Percentiles rank a stretch among this genome's conserved stretches.
phyloP scores from a whole-genome alignment of 2,797 vertebrate genomes.

The Anguilla marmorata region DNA sequence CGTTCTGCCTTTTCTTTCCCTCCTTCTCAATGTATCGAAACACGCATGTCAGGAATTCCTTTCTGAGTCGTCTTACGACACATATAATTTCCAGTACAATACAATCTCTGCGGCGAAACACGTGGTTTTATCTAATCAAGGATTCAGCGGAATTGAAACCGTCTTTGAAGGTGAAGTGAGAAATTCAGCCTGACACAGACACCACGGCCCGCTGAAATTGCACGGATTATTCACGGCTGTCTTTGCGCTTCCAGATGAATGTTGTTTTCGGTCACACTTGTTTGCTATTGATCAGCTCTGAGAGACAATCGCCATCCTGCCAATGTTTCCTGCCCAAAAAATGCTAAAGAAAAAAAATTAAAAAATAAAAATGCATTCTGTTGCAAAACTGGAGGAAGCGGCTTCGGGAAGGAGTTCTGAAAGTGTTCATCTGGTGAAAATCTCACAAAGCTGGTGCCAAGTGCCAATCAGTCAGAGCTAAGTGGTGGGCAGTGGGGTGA shows the following conservation, averaged over 20 bases:
- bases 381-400: not conserved
- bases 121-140: constrained; percentile 62
- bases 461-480: constrained; percentile 8
- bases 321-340: not conserved
- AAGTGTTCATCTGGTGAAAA: constrained; percentile 57
- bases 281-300: constrained; percentile 49
- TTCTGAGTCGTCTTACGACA: constrained; percentile 58
- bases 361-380: not conserved
- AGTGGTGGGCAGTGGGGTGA: constrained; percentile 5
- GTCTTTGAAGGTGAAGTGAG: constrained; percentile 66
- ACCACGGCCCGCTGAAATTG: constrained; percentile 65
- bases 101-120: constrained; percentile 12
- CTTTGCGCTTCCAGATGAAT: constrained; percentile 69
- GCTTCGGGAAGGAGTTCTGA: constrained; percentile 47
- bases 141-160: constrained; percentile 62
- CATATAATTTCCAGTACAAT: constrained; percentile 39
- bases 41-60: constrained; percentile 59
- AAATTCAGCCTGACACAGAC: constrained; percentile 69
- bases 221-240: constrained; percentile 60
- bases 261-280: constrained; percentile 70
- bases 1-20: constrained; percentile 55
- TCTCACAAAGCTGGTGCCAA: constrained; percentile 7
- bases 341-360: no score
- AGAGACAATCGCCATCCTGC: constrained; percentile 30
- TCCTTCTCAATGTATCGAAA: constrained; percentile 70